phyloP scores from a whole-genome alignment of 2,888 invertebrate genomes.

The Aphodius sticticus region DNA sequence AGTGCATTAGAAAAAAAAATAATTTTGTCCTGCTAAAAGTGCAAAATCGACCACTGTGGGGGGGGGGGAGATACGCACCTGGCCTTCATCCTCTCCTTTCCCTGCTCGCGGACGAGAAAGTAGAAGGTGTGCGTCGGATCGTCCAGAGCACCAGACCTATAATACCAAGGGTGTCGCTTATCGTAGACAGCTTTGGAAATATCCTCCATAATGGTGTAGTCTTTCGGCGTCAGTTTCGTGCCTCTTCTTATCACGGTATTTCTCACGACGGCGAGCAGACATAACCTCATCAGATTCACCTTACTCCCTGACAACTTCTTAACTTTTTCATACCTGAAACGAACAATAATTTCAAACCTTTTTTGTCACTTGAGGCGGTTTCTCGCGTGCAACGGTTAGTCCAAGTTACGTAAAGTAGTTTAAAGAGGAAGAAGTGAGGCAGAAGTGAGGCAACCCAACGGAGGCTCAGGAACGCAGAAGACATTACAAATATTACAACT shows the following conservation, averaged over 20 bases:
- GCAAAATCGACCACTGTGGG: no score
- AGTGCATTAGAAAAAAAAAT: no score
- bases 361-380: no score
- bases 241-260: constrained; percentile 10
- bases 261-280: neutral
- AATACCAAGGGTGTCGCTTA: neutral
- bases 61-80: neutral
- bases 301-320: neutral
- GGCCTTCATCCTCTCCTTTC: neutral
- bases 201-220: constrained; percentile 14
- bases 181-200: constrained; percentile 13
- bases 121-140: neutral
- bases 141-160: neutral
- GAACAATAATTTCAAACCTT: no score
- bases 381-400: no score
- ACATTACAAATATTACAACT: no score
- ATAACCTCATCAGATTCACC: constrained; percentile 15
- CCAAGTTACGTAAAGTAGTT: no score
- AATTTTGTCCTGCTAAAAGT: no score
- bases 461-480: no score
- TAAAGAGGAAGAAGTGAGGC: no score
- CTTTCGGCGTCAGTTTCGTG: neutral
- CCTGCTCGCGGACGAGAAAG: neutral
- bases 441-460: no score
- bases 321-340: neutral